These are phyloP conservation scores for Holothuria leucospilota DNA, from an alignment of 53 echinoderm and acorn worm genomes.

Conservation along the genomic window DNA sequence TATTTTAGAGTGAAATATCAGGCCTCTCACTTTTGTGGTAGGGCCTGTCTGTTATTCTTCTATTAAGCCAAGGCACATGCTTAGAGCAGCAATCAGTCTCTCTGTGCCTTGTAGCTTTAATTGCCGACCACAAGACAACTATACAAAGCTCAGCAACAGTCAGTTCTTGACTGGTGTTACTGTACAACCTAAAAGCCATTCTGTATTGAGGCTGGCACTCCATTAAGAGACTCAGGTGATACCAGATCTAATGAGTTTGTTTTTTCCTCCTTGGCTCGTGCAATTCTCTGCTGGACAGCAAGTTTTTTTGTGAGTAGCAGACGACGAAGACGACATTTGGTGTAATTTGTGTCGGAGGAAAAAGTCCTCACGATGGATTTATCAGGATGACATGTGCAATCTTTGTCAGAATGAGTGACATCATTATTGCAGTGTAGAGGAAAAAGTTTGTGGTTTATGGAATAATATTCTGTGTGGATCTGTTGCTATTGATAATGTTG, in stretches of 20 bases:
- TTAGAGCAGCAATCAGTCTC: neutral
- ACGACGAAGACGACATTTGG: conserved; percentile 19
- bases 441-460: too few species aligned
- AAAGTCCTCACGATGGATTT: too few species aligned
- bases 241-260: conserved; percentile 33
- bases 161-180: too few species aligned
- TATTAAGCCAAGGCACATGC: conserved; percentile 16
- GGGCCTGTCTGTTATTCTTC: conserved; percentile 18
- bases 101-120: conserved; percentile 11
- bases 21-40: too few species aligned
- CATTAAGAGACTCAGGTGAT: conserved; percentile 38
- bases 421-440: too few species aligned
- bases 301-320: conserved; percentile 28
- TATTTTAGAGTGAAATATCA: too few species aligned
- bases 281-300: conserved; percentile 22
- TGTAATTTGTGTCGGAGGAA: neutral
- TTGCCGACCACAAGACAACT: conserved; percentile 28
- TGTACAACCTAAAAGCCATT: too few species aligned
- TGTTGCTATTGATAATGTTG: too few species aligned
- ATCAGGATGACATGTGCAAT: too few species aligned
- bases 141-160: neutral
- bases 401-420: too few species aligned
- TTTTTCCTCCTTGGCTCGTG: neutral
- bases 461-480: too few species aligned
- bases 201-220: neutral